Evolutionary conservation across 2,888 invertebrate genomes (phyloP).

Genomic region (Stenotaenia linearis): DNA sequence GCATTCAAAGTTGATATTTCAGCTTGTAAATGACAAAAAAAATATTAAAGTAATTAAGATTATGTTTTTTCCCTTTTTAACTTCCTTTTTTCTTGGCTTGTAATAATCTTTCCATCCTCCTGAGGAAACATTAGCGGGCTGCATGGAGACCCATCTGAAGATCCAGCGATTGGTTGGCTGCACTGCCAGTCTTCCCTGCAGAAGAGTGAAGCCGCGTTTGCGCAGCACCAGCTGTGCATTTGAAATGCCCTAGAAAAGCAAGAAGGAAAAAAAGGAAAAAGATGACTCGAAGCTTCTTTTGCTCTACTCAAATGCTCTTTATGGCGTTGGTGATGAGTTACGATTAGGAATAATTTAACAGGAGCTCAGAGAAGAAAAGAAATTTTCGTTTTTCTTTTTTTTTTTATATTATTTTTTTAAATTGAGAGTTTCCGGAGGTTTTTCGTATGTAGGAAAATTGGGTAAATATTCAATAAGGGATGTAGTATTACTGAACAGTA

Average conservation of each 20-base stretch:
- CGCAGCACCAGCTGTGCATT: conserved; percentile 7
- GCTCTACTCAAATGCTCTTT: conserved; percentile 7
- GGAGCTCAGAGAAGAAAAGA: background rate
- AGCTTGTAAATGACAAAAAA: background rate
- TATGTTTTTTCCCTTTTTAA: background rate
- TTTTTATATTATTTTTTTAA: background rate
- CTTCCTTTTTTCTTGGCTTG: background rate
- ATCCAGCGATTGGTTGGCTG: background rate
- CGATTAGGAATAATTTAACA: conserved; percentile 12
- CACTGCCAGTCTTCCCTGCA: background rate
- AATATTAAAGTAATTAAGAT: background rate
- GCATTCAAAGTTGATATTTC: background rate
- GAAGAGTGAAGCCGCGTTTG: background rate
- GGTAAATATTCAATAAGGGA: background rate
- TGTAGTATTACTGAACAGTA: too few relatives aligned
- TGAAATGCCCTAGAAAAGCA: background rate
- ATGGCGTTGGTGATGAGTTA: conserved; percentile 5
- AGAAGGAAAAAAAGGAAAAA: background rate
- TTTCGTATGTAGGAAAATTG: background rate
- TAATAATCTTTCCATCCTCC: conserved; percentile 14
- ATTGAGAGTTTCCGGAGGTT: too few relatives aligned
- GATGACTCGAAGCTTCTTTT: conserved; percentile 10
- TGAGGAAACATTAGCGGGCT: conserved; percentile 19
- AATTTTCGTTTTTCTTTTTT: too few relatives aligned
- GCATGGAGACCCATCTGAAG: conserved; percentile 7